These are phyloP conservation scores for Nyctalus aviator DNA, from an alignment of 2,797 vertebrate genomes.

Conservation along the genomic window DNA sequence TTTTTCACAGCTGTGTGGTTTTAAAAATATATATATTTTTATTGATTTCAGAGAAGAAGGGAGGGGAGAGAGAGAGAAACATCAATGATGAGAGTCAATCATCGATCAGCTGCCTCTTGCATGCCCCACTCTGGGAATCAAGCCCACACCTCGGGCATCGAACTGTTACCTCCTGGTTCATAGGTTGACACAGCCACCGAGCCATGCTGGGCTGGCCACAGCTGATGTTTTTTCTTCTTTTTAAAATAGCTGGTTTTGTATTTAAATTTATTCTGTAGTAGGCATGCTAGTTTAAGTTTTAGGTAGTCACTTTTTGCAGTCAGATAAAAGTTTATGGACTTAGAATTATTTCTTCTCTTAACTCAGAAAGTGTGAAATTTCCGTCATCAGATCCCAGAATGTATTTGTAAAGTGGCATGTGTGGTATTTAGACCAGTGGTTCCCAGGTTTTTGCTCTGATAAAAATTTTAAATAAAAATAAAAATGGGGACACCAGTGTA, in stretches of 20 bases:
- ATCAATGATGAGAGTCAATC: not conserved
- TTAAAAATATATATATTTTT: not conserved
- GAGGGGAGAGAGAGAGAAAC: not conserved
- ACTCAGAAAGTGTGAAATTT: not conserved
- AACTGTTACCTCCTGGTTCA: not conserved
- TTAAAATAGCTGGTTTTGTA: not conserved
- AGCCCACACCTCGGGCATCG: not conserved
- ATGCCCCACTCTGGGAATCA: not conserved
- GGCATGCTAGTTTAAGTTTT: not conserved
- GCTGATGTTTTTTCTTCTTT: too few relatives aligned
- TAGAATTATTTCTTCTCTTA: slow-evolving; percentile 18
- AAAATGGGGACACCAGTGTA: not conserved
- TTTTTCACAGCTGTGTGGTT: not conserved
- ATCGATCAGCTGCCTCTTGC: not conserved
- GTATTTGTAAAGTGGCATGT: not conserved
- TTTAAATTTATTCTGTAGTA: not conserved
- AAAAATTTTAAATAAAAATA: not conserved
- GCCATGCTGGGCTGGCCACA: too few relatives aligned
- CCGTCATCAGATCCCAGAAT: not conserved
- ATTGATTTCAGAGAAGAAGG: not conserved
- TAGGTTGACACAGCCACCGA: not conserved
- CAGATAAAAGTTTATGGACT: not conserved
- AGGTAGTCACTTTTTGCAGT: not conserved
- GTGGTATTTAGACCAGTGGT: not conserved
- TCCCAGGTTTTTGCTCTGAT: slow-evolving; percentile 19